These are phyloP conservation scores for Podotricha telesiphe DNA, from an alignment of 2,888 invertebrate species.

Conservation along the genomic window DNA sequence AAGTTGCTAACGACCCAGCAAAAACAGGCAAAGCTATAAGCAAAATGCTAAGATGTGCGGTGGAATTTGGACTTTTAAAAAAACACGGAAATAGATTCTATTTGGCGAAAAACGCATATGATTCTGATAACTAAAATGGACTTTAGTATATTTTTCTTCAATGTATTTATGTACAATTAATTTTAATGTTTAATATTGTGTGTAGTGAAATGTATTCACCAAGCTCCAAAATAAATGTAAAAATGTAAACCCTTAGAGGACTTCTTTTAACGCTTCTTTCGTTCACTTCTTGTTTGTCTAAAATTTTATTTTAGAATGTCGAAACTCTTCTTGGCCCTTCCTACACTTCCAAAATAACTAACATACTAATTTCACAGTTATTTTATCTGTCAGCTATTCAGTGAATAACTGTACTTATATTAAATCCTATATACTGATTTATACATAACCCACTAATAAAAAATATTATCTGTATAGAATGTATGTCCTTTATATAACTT, in stretches of 20 bases:
- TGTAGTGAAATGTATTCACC: neutral
- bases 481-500: no score
- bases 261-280: neutral
- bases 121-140: constrained; percentile 28
- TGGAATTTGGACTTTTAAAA: constrained; percentile 63
- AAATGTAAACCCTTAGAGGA: neutral
- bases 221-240: neutral
- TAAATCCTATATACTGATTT: no score
- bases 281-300: no score
- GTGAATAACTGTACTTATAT: no score
- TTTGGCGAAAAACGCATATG: constrained; percentile 39
- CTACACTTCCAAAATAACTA: no score
- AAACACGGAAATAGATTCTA: constrained; percentile 59
- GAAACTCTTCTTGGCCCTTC: no score
- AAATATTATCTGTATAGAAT: no score
- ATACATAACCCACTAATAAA: no score
- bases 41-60: constrained; percentile 58
- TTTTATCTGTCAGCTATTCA: no score
- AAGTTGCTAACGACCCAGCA: constrained; percentile 50
- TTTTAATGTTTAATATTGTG: neutral
- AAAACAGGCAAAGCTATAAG: constrained; percentile 59
- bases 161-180: neutral
- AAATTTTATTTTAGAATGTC: no score
- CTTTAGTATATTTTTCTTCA: neutral
- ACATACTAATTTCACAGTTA: no score